Conservation (phyloP, 2,113 vertebrate species). For the Eulemur rufifrons region DNA sequence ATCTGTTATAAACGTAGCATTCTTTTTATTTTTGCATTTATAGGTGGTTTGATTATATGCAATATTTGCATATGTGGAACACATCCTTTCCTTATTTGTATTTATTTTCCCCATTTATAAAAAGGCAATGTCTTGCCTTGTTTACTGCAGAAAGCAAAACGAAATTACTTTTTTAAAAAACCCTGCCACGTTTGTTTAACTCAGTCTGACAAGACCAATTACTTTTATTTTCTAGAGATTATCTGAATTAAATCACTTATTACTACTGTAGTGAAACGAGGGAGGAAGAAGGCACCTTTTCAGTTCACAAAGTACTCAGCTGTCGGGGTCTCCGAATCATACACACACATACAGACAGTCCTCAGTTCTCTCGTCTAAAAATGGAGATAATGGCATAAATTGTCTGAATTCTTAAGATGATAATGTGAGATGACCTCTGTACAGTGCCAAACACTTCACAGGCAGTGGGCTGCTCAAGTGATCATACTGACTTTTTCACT, state of each 20-base stretch:
- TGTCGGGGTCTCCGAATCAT: not conserved
- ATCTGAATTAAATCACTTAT: constrained; percentile 20
- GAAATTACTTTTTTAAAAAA: constrained; percentile 17
- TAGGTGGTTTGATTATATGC: not conserved
- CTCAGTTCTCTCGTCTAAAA: not conserved
- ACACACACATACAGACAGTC: not conserved
- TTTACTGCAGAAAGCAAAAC: constrained; percentile 23
- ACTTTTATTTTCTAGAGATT: constrained; percentile 16
- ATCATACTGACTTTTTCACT: not conserved
- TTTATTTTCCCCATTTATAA: not conserved
- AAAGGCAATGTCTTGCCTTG: not conserved
- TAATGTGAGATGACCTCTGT: not conserved
- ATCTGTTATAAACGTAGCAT: not conserved
- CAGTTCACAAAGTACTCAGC: not conserved
- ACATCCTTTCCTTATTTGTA: not conserved
- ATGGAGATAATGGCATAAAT: not conserved
- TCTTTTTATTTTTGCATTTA: not conserved
- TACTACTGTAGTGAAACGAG: not conserved
- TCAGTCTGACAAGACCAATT: constrained; percentile 39
- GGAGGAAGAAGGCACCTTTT: not conserved
- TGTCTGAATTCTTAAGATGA: not conserved
- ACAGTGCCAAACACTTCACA: not conserved
- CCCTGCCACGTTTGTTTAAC: not conserved
- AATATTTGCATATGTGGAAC: not conserved
- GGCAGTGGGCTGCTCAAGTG: not conserved